phyloP scores from a whole-genome alignment of 2,113 vertebrate genomes.

The Riparia riparia region DNA sequence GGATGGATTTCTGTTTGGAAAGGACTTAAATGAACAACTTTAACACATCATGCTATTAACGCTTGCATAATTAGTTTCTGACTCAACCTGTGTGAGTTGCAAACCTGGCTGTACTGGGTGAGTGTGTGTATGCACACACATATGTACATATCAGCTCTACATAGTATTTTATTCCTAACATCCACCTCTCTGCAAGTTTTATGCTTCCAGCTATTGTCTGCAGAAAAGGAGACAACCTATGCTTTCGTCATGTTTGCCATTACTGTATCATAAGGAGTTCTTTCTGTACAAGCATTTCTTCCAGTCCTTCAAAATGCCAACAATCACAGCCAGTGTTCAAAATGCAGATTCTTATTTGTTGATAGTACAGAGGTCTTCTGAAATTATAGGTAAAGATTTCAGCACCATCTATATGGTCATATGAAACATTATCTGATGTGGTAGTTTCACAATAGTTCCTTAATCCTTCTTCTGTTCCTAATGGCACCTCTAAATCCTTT shows the following conservation, averaged over 20 bases:
- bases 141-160: not conserved
- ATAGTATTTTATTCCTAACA: not conserved
- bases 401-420: not conserved
- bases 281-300: not conserved
- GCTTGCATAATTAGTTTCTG: not conserved
- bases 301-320: not conserved
- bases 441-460: not conserved
- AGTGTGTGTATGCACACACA: not conserved
- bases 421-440: not conserved
- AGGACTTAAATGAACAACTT: not conserved
- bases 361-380: not conserved
- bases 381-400: not conserved
- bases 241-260: not conserved
- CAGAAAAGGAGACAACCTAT: not conserved
- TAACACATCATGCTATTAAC: not conserved
- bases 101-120: not conserved
- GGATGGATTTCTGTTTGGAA: not conserved
- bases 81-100: not conserved
- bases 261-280: not conserved
- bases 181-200: not conserved
- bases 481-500: not conserved
- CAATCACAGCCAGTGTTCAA: not conserved
- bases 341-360: not conserved
- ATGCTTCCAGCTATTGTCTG: not conserved
- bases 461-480: not conserved